These are phyloP conservation scores for Peromyscus eremicus DNA, from an alignment of 2,797 vertebrate genomes.

Conservation along the genomic window DNA sequence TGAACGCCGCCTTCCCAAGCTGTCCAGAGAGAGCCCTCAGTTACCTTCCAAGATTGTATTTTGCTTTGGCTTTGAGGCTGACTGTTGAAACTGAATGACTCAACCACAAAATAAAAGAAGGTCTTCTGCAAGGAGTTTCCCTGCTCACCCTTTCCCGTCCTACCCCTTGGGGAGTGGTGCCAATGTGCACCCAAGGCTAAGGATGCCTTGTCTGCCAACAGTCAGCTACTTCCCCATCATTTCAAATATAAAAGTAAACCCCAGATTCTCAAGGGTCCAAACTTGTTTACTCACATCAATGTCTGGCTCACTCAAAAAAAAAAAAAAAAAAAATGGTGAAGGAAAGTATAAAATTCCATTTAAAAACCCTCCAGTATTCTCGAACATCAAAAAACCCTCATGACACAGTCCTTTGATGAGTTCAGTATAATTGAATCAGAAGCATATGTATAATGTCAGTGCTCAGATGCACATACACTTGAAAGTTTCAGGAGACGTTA, in stretches of 20 bases:
- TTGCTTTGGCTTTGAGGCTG: slow-evolving; percentile 31
- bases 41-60: slow-evolving; percentile 46
- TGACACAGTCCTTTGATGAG: slow-evolving; percentile 79
- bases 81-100: slow-evolving; percentile 54
- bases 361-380: slow-evolving; percentile 73
- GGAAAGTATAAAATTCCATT: slow-evolving; percentile 81
- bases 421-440: slow-evolving; percentile 82
- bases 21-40: slow-evolving; percentile 1
- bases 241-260: slow-evolving; percentile 63
- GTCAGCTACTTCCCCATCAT: background rate
- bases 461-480: slow-evolving; percentile 70
- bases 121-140: slow-evolving; percentile 40
- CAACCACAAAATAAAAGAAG: slow-evolving; percentile 55
- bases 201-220: slow-evolving; percentile 42
- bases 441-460: slow-evolving; percentile 78
- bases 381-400: slow-evolving; percentile 81
- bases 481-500: slow-evolving; percentile 77
- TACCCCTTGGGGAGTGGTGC: slow-evolving; percentile 1
- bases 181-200: slow-evolving; percentile 1
- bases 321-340: slow-evolving; percentile 83
- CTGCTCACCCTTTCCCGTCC: background rate
- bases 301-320: slow-evolving; percentile 66
- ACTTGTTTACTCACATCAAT: slow-evolving; percentile 71
- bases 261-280: slow-evolving; percentile 67
- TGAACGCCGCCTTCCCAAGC: slow-evolving; percentile 16